phyloP scores from a whole-genome alignment of 2,888 invertebrate genomes.

The Himalopsyche anomala region DNA sequence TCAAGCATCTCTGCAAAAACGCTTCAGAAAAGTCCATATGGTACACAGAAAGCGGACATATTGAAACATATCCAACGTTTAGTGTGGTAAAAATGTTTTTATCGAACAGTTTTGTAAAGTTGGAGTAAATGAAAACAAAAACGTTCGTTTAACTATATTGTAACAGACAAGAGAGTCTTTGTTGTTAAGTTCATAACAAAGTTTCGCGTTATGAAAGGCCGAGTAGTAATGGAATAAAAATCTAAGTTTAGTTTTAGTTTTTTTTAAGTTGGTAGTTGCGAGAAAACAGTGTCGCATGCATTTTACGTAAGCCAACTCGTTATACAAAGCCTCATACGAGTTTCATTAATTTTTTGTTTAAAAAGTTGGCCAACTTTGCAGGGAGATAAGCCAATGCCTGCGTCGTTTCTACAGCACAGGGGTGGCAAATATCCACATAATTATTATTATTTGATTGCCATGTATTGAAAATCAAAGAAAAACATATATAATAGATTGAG shows the following conservation, averaged over 20 bases:
- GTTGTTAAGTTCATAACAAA: neutral
- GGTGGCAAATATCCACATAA: no score
- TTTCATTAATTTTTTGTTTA: slow-evolving; percentile 26
- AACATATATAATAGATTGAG: no score
- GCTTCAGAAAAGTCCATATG: no score
- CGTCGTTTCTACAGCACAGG: neutral
- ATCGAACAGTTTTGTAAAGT: no score
- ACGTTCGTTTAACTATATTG: neutral
- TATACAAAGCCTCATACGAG: slow-evolving; percentile 14
- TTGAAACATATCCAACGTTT: no score
- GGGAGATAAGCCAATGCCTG: slow-evolving; percentile 1
- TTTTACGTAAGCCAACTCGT: slow-evolving; percentile 13
- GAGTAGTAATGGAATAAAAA: slow-evolving; percentile 24
- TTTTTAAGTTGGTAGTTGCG: slow-evolving; percentile 2
- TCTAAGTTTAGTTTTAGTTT: slow-evolving; percentile 1
- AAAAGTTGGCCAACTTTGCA: slow-evolving; percentile 5
- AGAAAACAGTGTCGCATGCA: slow-evolving; percentile 30
- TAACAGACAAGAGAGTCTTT: neutral
- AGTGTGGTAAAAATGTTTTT: no score
- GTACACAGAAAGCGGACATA: no score
- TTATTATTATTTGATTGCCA: no score
- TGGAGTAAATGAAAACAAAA: no score
- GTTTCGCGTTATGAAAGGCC: neutral
- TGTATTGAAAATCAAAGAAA: no score
- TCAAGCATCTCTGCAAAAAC: no score